Evolutionary conservation across 2,888 invertebrate species (phyloP).

Genomic region (Rhagium mordax): DNA sequence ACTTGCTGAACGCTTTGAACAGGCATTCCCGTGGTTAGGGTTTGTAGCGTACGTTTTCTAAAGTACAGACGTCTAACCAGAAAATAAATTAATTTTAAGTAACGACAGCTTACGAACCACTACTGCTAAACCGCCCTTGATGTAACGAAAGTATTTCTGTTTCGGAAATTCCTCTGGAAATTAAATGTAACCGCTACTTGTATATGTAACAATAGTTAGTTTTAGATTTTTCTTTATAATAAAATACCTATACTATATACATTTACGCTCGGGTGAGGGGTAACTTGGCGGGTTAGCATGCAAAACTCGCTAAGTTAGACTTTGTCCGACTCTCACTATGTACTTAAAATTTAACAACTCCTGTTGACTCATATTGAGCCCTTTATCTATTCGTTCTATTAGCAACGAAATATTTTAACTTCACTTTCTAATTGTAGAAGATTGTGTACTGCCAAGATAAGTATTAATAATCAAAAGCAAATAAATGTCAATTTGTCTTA

Average conservation of each 20-base stretch:
- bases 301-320: too few species aligned
- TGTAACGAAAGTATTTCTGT: too few species aligned
- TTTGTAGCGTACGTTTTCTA: too few species aligned
- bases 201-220: background rate
- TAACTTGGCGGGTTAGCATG: background rate
- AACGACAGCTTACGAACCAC: too few species aligned
- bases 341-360: conserved; percentile 37
- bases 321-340: background rate
- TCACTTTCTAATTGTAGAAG: background rate
- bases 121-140: too few species aligned
- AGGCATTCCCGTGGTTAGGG: too few species aligned
- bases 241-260: conserved; percentile 15
- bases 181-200: background rate
- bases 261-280: background rate
- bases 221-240: background rate
- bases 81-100: too few species aligned
- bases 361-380: conserved; percentile 42
- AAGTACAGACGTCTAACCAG: too few species aligned
- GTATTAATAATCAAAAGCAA: background rate
- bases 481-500: background rate
- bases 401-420: conserved; percentile 27
- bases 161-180: background rate
- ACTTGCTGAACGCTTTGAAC: too few species aligned
- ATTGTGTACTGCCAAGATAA: background rate
- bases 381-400: conserved; percentile 4